These are phyloP conservation scores for Pteronura brasiliensis DNA, from an alignment of 2,113 vertebrate genomes.

Conservation along the genomic window DNA sequence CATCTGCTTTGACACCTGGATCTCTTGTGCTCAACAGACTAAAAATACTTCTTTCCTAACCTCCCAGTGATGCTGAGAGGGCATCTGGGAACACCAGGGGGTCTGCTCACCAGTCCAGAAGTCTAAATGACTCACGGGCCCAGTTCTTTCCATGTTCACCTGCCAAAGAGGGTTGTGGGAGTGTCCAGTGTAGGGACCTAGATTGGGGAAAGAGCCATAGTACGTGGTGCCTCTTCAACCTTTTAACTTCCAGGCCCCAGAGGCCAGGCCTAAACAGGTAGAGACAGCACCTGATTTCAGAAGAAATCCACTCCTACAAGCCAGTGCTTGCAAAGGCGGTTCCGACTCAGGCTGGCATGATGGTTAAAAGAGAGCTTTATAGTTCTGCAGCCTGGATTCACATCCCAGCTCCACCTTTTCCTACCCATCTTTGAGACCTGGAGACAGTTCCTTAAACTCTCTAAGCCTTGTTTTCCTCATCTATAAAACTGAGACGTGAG, in stretches of 20 bases:
- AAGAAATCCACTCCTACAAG: neutral
- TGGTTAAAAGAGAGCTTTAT: neutral
- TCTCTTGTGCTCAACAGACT: neutral
- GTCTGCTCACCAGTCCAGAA: neutral
- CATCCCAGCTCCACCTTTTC: neutral
- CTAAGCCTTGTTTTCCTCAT: neutral
- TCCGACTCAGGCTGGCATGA: neutral
- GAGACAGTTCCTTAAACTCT: conserved; percentile 29
- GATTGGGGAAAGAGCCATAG: neutral
- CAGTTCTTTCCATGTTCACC: neutral
- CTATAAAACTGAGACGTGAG: neutral
- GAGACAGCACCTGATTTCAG: neutral
- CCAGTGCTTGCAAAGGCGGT: neutral
- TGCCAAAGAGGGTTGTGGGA: neutral
- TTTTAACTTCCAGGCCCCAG: conserved; percentile 30
- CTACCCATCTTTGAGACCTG: neutral
- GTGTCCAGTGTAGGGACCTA: neutral
- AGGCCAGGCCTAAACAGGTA: neutral
- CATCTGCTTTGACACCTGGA: neutral
- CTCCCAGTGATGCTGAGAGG: neutral
- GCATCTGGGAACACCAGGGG: neutral
- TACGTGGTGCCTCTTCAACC: neutral
- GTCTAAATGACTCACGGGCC: conserved; percentile 16
- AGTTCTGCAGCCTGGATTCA: conserved; percentile 2
- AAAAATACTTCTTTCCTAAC: conserved; percentile 15